A percentile compares a stretch with the other conserved stretches of the same genome.
phyloP scores from a whole-genome alignment of 2,113 vertebrate genomes.

The Dascyllus trimaculatus region DNA sequence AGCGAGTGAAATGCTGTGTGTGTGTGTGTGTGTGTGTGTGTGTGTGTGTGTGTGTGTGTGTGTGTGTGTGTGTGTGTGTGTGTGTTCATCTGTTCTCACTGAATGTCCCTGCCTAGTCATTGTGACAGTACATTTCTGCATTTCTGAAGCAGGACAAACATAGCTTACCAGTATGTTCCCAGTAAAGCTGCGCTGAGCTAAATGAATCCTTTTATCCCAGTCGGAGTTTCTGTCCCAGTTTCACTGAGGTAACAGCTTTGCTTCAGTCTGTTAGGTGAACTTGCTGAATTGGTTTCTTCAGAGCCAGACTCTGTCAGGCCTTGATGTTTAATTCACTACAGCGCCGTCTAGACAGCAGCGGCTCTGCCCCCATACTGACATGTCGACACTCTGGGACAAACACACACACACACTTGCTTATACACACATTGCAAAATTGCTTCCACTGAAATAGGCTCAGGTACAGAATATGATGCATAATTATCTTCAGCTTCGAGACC shows the following conservation, averaged over 20 bases:
- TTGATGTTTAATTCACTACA: constrained; percentile 78
- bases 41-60: neutral
- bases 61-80: neutral
- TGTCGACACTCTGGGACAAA: constrained; percentile 40
- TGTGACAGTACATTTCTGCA: constrained; percentile 31
- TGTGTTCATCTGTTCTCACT: constrained; percentile 31
- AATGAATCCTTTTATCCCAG: constrained; percentile 51
- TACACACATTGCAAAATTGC: neutral
- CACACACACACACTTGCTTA: constrained; percentile 19
- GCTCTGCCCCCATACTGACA: constrained; percentile 57
- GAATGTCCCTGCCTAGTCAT: constrained; percentile 17
- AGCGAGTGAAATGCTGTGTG: constrained; percentile 11
- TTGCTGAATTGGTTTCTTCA: constrained; percentile 60
- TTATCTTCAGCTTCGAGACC: constrained; percentile 16
- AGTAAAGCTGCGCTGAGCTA: constrained; percentile 48
- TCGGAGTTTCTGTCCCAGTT: constrained; percentile 53
- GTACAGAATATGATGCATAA: constrained; percentile 3
- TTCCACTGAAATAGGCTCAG: neutral
- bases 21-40: neutral
- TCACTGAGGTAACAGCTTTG: constrained; percentile 48
- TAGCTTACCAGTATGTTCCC: constrained; percentile 52
- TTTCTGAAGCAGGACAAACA: constrained; percentile 55
- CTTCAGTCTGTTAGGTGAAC: constrained; percentile 60
- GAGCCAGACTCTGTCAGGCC: constrained; percentile 60
- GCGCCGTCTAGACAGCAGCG: constrained; percentile 66